Evolutionary conservation across 2,797 vertebrate genomes (phyloP), one percentile per base, ranked within the genome.

Genomic region (Crocidura indochinensis): DNA sequence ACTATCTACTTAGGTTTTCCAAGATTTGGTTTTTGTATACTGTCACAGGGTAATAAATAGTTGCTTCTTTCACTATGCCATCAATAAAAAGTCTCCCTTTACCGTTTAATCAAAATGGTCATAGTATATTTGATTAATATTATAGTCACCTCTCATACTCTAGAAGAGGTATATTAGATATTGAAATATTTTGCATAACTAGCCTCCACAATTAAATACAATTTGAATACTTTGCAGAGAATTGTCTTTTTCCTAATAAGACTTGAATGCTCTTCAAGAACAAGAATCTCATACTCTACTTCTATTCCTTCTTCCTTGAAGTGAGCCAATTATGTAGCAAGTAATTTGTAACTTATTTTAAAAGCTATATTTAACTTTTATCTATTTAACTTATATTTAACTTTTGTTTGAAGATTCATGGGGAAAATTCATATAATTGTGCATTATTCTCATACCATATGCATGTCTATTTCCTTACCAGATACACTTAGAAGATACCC

Each of bases 281-380:
- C 74, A 94, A 79, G 84, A 88, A 87, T 89, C 46, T 86, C 10
- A 82, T 92, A 88, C 85, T 90, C 53, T 93, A 84, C 49, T 76
- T 91, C 20, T 76, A 53, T 90, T 93, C 19, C 67, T 82, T 85
- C 53, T 93, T 95, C 56, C 56, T 72, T 83, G 51, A 9, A 75
- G 88, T 20, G 49, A 92, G 53, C 47, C 91, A 90, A 91, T 91
- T 87, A 89, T 15, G 56, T 60, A 60, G 56, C 17, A 60, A 84
- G 53, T 4, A 12, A 77, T 47, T 8, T 87, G 6, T 46, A 53
- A 84, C 47, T 78, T 24, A 81, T 89, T 91, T 44, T 74, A 77
- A 38, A 38, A 38, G 38, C 31, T 90, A 81, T 56, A 47, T 74
- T 92, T 81, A 81, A 84, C 46, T 80, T 94, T 38, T 38, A 38